Evolutionary conservation across 2,888 invertebrate species (phyloP).

Genomic region (Petrolisthes manimaculis): DNA sequence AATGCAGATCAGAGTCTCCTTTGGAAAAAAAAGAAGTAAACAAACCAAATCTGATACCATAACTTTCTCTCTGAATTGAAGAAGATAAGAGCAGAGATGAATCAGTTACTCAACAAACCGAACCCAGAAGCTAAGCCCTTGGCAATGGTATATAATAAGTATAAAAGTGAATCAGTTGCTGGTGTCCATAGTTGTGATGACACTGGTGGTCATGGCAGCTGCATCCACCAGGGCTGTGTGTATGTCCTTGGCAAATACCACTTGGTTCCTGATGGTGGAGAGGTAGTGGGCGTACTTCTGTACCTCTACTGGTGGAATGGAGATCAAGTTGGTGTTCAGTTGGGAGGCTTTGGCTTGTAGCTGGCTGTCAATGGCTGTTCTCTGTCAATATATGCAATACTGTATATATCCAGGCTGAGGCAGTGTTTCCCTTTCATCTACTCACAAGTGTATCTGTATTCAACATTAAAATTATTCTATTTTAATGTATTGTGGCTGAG

Average conservation of each 20-base stretch:
- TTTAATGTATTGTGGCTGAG: no score
- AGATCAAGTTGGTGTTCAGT: conserved; percentile 49
- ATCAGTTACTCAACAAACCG: no score
- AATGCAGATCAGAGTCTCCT: no score
- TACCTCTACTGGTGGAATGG: conserved; percentile 56
- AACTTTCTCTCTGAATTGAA: no score
- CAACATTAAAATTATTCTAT: background rate
- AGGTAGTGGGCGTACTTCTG: conserved; percentile 63
- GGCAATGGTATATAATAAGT: background rate
- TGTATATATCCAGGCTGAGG: no score
- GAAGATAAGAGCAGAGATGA: no score
- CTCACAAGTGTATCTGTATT: no score
- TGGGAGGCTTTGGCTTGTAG: conserved; percentile 60
- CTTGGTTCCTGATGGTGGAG: conserved; percentile 60
- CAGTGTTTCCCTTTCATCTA: no score
- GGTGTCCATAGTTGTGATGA: conserved; percentile 52
- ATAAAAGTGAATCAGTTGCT: conserved; percentile 34
- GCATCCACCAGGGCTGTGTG: conserved; percentile 58
- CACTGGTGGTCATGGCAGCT: conserved; percentile 39
- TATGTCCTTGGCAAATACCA: conserved; percentile 59
- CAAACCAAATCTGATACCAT: no score
- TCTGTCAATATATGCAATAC: conserved; percentile 27
- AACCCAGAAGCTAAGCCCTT: no score
- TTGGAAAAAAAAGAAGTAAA: no score
- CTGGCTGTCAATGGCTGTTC: conserved; percentile 62